Evolutionary conservation across 2,888 invertebrate genomes (phyloP).

Genomic region (Thymelicus acteon): DNA sequence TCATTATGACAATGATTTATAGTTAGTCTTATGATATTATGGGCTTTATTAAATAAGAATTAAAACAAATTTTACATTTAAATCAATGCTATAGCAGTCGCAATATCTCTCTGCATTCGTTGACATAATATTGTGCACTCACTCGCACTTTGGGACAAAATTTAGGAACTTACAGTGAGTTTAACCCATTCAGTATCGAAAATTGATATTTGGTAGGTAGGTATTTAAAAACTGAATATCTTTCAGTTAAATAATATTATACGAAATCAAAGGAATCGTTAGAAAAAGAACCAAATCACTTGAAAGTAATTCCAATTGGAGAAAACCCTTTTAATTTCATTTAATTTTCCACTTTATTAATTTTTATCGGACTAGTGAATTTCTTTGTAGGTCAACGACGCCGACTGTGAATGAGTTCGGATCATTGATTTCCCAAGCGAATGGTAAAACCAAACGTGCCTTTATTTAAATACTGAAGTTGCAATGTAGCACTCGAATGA

Average conservation of each 20-base stretch:
- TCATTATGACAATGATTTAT: no score
- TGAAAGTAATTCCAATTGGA: slow-evolving; percentile 7
- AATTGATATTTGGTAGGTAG: no score
- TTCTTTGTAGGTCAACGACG: slow-evolving; percentile 64
- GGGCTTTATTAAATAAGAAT: no score
- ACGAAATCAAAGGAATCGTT: slow-evolving; percentile 10
- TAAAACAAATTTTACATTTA: no score
- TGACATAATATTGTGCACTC: no score
- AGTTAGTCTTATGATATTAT: no score
- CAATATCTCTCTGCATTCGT: no score
- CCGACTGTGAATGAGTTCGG: slow-evolving; percentile 57
- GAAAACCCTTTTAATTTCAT: slow-evolving; percentile 27
- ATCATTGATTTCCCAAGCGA: slow-evolving; percentile 77
- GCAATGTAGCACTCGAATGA: slow-evolving; percentile 27
- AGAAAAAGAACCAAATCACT: slow-evolving; percentile 7
- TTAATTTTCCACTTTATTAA: slow-evolving; percentile 52
- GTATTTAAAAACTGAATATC: no score
- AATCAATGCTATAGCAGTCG: no score
- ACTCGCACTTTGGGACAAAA: no score
- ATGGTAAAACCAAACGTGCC: slow-evolving; percentile 69
- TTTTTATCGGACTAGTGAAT: slow-evolving; percentile 57
- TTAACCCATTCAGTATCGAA: no score
- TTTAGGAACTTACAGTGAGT: no score
- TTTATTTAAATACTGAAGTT: slow-evolving; percentile 61
- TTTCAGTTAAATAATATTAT: neutral